Conservation (phyloP, 2,888 invertebrate species). For the Digitonthophagus gazella region DNA sequence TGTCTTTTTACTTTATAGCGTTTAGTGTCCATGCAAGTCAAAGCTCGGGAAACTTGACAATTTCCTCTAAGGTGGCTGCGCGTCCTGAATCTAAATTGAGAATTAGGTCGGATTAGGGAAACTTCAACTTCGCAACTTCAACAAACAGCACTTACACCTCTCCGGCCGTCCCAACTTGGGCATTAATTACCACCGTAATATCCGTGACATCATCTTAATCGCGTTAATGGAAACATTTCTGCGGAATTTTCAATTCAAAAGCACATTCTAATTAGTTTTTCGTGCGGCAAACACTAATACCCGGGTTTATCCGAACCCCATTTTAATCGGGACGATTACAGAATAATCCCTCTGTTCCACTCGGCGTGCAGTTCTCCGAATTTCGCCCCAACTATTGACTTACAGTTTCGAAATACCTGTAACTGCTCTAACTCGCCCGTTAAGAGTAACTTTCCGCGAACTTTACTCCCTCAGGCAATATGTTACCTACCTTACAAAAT, state of each 20-base stretch:
- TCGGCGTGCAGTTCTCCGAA: not conserved
- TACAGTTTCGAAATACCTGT: slow-evolving; percentile 15
- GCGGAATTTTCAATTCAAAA: not conserved
- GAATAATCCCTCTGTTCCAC: not conserved
- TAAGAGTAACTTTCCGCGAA: slow-evolving; percentile 2
- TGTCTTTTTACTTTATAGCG: not conserved
- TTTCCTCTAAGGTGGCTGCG: slow-evolving; percentile 5
- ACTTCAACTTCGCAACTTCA: slow-evolving; percentile 12
- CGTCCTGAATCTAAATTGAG: slow-evolving; percentile 14
- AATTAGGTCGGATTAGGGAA: slow-evolving; percentile 16
- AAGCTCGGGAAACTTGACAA: slow-evolving; percentile 13
- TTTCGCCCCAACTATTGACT: slow-evolving; percentile 6
- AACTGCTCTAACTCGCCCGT: slow-evolving; percentile 6
- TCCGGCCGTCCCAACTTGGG: slow-evolving; percentile 9
- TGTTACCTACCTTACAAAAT: not conserved
- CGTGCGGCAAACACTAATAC: not conserved
- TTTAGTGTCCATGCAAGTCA: not conserved
- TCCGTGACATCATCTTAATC: slow-evolving; percentile 7
- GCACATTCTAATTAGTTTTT: not conserved
- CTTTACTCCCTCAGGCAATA: slow-evolving; percentile 1
- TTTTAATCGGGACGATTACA: not conserved
- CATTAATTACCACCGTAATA: slow-evolving; percentile 14
- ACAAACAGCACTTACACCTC: slow-evolving; percentile 17
- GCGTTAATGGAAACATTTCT: not conserved
- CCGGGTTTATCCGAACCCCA: not conserved